Conservation (phyloP, 1,140 invertebrate species). For the Atta texana region DNA sequence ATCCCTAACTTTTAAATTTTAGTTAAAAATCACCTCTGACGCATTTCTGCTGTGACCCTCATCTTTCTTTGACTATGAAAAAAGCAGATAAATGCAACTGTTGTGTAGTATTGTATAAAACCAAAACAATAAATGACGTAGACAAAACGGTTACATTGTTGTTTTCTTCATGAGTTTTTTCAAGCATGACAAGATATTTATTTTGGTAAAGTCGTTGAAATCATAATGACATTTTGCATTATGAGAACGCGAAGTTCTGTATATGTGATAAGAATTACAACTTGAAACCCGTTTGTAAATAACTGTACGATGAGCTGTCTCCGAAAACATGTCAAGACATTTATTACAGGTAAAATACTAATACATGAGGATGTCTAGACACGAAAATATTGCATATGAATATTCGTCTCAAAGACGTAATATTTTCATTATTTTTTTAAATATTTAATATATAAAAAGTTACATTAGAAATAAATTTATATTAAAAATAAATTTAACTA, state of each 20-base stretch:
- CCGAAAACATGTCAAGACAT: constrained; percentile 1
- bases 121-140: constrained; percentile 8
- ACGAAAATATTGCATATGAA: not conserved
- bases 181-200: constrained; percentile 7
- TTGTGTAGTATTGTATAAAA: constrained; percentile 1
- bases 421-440: not conserved
- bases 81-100: not conserved
- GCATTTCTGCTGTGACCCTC: not conserved
- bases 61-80: not conserved
- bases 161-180: constrained; percentile 19
- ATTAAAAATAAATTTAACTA: not conserved
- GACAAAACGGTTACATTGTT: constrained; percentile 30
- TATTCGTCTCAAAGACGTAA: not conserved
- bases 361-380: not conserved
- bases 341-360: not conserved
- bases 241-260: not conserved
- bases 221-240: not conserved
- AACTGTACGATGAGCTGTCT: not conserved
- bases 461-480: not conserved
- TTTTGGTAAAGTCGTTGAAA: not conserved
- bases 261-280: constrained; percentile 1
- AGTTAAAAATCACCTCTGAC: not conserved
- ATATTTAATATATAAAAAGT: not conserved
- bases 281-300: not conserved
- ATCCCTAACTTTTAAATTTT: not conserved